Base-by-base conservation (phyloP, 2,113 vertebrate species). In the Erinaceus europaeus region DNA sequence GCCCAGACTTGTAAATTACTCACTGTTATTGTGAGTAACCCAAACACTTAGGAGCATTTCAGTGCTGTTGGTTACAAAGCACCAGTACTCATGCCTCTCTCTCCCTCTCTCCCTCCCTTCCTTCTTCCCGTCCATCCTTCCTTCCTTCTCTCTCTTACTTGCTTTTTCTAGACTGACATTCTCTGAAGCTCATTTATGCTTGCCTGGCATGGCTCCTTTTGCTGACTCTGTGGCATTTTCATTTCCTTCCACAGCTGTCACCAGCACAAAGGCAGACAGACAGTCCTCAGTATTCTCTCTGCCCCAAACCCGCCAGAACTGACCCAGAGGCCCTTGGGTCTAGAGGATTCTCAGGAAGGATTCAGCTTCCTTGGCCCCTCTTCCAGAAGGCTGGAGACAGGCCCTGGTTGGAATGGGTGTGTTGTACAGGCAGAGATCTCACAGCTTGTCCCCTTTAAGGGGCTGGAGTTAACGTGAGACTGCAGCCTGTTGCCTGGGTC, bases 31-130 rank as follows among this genome's bases (percentile, higher is more conserved):
- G 29, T 68, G 46, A 59, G 14, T 20, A 38, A 50, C 32, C 6
- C 6, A 42, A 74, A 27, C 72, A 40, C 14, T 50, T 34, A 89
- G 36, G 57, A 78, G 72, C 74, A 64, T 76, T 89, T 73, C 34
- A 50, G 0, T 48, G 85, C 53, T 53, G 18, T 10, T 53, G 32
- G 40, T 25, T 72, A n/a, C 7, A 14, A 50, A 90, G 71, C 52
- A 29, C 18, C 42, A 29, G 61, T 11, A 46, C n/a, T 42, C 27
- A 17, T 13, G 9, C 13, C 20, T 9, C 50, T 52, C 20, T n/a
- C n/a, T 61, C 6, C 9, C 23, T 59, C 4, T 29, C 27, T 59
- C 13, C 12, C 7, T 59, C 55, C 23, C 4, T 27, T 3, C 12
- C 13, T 48, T 82, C 61, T 57, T 55, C 17, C 34, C 50, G 13